Conservation (phyloP, 2,888 invertebrate genomes). For the Ditylenchus weischeri region DNA sequence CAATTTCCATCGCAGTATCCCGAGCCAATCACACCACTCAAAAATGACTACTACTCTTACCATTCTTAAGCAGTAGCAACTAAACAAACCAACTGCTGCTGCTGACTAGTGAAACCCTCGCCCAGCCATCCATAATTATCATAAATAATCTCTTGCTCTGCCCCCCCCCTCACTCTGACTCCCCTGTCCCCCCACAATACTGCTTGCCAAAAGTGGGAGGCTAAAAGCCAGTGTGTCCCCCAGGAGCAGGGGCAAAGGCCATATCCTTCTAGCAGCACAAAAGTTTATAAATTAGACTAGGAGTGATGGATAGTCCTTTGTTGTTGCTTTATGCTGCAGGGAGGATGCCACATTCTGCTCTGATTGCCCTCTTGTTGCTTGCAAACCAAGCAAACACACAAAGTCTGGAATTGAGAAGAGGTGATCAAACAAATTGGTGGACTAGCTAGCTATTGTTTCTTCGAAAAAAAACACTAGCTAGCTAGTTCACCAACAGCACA, state of each 20-base stretch:
- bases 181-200: background rate
- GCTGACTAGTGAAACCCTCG: background rate
- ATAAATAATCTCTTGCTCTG: slow-evolving; percentile 1
- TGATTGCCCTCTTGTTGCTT: background rate
- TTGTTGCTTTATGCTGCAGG: slow-evolving; percentile 3
- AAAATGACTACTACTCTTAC: no score
- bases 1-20: no score
- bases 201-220: background rate
- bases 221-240: slow-evolving; percentile 4
- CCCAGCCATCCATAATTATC: slow-evolving; percentile 11
- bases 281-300: slow-evolving; percentile 6
- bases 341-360: background rate
- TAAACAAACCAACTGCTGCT: slow-evolving; percentile 7
- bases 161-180: background rate
- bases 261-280: background rate
- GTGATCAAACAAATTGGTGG: no score
- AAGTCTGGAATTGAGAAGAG: no score
- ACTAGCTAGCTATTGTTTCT: no score
- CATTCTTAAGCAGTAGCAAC: background rate
- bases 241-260: background rate
- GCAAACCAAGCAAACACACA: no score
- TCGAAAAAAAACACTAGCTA: no score
- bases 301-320: slow-evolving; percentile 8
- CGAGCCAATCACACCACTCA: no score
- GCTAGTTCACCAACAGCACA: background rate